Evolutionary conservation across 2,888 invertebrate genomes (phyloP).

Genomic region (Archips xylosteana): DNA sequence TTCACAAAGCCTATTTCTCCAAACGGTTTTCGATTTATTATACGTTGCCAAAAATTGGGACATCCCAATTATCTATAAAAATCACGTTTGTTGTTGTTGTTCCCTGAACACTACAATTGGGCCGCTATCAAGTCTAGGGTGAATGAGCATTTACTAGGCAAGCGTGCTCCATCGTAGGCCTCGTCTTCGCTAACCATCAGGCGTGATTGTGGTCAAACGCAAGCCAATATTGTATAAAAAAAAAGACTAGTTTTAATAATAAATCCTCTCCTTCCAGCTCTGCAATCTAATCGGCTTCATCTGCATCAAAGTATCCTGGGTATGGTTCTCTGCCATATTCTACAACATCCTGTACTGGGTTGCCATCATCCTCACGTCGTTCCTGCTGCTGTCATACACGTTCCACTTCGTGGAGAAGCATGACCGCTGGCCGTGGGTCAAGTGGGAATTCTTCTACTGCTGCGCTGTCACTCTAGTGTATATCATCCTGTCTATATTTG

Average conservation of each 20-base stretch:
- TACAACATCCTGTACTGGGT: constrained; percentile 92
- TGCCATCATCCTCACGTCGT: constrained; percentile 91
- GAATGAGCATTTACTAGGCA: no score
- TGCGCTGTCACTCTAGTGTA: constrained; percentile 89
- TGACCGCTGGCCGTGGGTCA: constrained; percentile 93
- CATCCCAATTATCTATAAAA: no score
- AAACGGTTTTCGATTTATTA: no score
- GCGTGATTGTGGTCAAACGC: no score
- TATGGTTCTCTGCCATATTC: constrained; percentile 88
- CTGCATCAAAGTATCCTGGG: constrained; percentile 88
- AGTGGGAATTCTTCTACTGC: constrained; percentile 91
- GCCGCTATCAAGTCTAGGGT: no score
- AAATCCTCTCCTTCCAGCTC: constrained; percentile 70
- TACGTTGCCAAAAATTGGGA: no score
- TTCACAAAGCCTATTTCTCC: no score
- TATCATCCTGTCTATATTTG: constrained; percentile 90
- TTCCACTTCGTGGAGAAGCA: constrained; percentile 94
- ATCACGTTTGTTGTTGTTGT: no score
- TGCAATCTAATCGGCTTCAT: constrained; percentile 92
- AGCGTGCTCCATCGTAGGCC: no score
- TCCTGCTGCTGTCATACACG: constrained; percentile 90
- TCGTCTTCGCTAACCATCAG: no score
- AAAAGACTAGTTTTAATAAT: not conserved
- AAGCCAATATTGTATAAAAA: no score
- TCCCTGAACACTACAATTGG: no score